phyloP scores from a whole-genome alignment of 2,888 invertebrate species.

The Drosophila lutescens region DNA sequence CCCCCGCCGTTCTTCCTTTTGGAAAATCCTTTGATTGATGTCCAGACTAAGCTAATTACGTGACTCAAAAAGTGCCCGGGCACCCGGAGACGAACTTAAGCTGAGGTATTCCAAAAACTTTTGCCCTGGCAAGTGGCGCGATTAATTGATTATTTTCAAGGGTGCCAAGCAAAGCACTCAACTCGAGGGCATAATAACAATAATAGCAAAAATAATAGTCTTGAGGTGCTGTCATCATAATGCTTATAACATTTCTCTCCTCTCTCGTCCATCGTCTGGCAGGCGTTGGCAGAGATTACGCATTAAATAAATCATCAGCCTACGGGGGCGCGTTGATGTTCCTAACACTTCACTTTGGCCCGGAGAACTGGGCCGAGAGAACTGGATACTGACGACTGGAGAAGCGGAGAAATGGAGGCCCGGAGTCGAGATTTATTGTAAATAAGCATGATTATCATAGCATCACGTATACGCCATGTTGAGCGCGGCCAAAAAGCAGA shows the following conservation, averaged over 20 bases:
- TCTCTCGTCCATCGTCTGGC: slow-evolving; percentile 26
- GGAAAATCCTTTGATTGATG: slow-evolving; percentile 67
- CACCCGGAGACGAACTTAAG: slow-evolving; percentile 19
- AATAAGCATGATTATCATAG: slow-evolving; percentile 79
- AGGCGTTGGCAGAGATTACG: slow-evolving; percentile 76
- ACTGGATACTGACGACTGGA: not conserved
- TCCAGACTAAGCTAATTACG: slow-evolving; percentile 74
- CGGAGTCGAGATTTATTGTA: slow-evolving; percentile 73
- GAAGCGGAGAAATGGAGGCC: slow-evolving; percentile 16
- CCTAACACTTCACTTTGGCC: slow-evolving; percentile 68
- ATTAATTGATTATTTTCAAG: slow-evolving; percentile 74
- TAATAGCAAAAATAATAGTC: slow-evolving; percentile 69
- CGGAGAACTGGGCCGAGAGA: slow-evolving; percentile 1
- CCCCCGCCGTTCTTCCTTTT: slow-evolving; percentile 3
- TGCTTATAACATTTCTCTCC: slow-evolving; percentile 42
- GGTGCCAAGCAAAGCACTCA: slow-evolving; percentile 59
- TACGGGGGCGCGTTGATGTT: slow-evolving; percentile 49
- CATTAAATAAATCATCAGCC: slow-evolving; percentile 77
- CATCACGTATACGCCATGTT: slow-evolving; percentile 74
- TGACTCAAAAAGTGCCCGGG: slow-evolving; percentile 61
- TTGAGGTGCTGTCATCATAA: slow-evolving; percentile 53
- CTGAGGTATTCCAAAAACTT: slow-evolving; percentile 57
- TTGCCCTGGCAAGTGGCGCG: slow-evolving; percentile 54
- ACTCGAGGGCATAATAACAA: slow-evolving; percentile 46
- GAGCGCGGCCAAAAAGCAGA: slow-evolving; percentile 23